Evolutionary conservation across 1,140 invertebrate genomes (phyloP).

Genomic region (Apis florea): DNA sequence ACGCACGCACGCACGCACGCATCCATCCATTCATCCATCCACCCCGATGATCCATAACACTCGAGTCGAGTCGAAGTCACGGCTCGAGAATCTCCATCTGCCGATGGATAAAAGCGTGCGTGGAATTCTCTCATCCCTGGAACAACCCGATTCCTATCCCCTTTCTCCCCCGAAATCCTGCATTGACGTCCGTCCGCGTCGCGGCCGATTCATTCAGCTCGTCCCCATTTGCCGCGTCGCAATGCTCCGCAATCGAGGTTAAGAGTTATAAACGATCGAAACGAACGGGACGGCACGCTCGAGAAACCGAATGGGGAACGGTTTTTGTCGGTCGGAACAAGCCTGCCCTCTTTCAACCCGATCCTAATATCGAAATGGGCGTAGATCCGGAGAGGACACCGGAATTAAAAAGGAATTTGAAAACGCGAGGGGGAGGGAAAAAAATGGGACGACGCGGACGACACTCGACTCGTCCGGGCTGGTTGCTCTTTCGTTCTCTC

Average conservation of each 20-base stretch:
- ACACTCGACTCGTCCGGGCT: neutral
- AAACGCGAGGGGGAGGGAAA: neutral
- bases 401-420: neutral
- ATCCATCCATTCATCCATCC: too few species aligned
- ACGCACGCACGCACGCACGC: slow-evolving; percentile 34
- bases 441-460: neutral
- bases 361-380: slow-evolving; percentile 39
- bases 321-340: neutral
- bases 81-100: slow-evolving; percentile 65
- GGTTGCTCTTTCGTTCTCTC: neutral
- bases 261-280: neutral
- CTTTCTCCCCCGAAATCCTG: too few species aligned
- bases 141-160: too few species aligned
- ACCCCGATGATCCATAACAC: slow-evolving; percentile 74
- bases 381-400: neutral
- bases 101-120: slow-evolving; percentile 55
- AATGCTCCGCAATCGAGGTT: neutral
- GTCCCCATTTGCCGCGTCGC: slow-evolving; percentile 13
- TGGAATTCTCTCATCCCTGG: too few species aligned
- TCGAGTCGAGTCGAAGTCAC: slow-evolving; percentile 66
- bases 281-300: neutral
- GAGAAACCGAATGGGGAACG: neutral
- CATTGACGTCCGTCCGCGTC: neutral
- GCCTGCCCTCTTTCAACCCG: neutral
- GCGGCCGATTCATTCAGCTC: neutral